phyloP scores from a whole-genome alignment of 1,140 invertebrate species.

The Lepidotrigona ventralis region DNA sequence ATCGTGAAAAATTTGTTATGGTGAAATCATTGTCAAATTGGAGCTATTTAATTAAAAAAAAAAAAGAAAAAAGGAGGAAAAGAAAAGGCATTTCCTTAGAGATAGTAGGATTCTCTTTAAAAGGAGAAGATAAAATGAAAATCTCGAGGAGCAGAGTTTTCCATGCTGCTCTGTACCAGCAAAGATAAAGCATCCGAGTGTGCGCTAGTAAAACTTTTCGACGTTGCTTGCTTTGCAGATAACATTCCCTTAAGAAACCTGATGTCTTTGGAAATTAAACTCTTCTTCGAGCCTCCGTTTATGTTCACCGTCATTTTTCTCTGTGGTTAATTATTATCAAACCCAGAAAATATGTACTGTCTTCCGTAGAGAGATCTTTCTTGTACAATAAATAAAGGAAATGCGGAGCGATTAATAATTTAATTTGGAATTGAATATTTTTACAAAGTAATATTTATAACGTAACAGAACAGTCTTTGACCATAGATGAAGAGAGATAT shows the following conservation, averaged over 20 bases:
- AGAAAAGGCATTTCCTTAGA: background rate
- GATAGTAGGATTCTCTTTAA: constrained; percentile 15
- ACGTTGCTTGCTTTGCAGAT: constrained; percentile 31
- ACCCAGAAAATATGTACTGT: background rate
- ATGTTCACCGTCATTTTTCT: background rate
- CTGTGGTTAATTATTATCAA: constrained; percentile 17
- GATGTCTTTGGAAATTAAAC: constrained; percentile 25
- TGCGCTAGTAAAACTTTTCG: constrained; percentile 23
- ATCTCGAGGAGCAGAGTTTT: constrained; percentile 22
- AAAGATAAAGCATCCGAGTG: constrained; percentile 29
- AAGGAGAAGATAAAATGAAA: constrained; percentile 19
- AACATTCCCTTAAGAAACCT: constrained; percentile 30
- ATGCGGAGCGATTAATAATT: too few species aligned
- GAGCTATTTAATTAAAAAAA: background rate
- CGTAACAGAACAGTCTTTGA: too few species aligned
- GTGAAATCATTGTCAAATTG: background rate
- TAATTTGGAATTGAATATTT: too few species aligned
- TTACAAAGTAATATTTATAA: too few species aligned
- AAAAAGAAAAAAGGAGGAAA: background rate
- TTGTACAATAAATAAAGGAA: background rate
- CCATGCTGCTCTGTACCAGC: constrained; percentile 3
- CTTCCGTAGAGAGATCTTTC: background rate
- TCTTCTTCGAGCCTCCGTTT: background rate
- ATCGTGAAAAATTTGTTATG: background rate
- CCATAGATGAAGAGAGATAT: too few species aligned